phyloP scores from a whole-genome alignment of 2,888 invertebrate species.

The Strigamia maritima region DNA sequence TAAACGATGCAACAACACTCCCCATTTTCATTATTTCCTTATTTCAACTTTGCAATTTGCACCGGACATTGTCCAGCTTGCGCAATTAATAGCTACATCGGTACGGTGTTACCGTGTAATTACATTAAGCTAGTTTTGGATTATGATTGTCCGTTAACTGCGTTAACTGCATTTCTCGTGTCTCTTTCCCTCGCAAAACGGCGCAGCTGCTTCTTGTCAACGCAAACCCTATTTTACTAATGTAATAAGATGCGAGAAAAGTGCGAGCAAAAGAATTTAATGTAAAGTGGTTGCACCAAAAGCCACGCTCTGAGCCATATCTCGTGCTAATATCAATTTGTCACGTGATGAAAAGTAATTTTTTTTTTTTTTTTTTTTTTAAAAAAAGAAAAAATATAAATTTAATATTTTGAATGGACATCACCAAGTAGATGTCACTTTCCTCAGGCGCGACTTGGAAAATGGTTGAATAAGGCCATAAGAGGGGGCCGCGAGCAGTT shows the following conservation, averaged over 20 bases:
- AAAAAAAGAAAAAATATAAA: too few relatives aligned
- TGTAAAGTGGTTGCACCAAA: constrained; percentile 1
- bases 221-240: constrained; percentile 18
- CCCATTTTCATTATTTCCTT: neutral
- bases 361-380: neutral
- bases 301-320: neutral
- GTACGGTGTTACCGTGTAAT: neutral
- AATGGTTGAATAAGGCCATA: too few relatives aligned
- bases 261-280: constrained; percentile 4
- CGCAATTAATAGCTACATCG: constrained; percentile 27
- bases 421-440: neutral
- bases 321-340: constrained; percentile 12
- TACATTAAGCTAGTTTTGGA: neutral
- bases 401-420: neutral
- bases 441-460: neutral
- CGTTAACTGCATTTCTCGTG: neutral
- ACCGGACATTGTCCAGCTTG: constrained; percentile 19
- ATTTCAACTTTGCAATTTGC: neutral
- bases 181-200: neutral
- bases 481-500: neutral
- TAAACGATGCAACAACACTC: neutral
- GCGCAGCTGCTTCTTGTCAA: constrained; percentile 26
- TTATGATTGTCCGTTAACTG: constrained; percentile 12
- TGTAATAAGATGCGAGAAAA: constrained; percentile 26
- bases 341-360: neutral